Conservation (phyloP, 1,140 invertebrate genomes). For the Nebria ingens region DNA sequence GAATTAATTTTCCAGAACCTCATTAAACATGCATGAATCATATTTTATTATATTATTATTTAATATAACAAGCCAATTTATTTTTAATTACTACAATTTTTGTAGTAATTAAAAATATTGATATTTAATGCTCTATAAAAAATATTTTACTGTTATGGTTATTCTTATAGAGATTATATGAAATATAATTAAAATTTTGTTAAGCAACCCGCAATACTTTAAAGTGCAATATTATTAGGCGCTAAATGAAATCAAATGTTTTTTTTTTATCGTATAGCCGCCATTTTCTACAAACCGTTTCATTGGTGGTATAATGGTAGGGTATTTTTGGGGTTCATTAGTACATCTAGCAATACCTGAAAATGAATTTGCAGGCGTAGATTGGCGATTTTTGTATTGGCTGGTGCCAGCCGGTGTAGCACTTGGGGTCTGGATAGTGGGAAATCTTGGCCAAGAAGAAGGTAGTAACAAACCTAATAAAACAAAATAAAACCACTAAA, state of each 20-base stretch:
- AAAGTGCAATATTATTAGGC: not conserved
- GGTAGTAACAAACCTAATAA: conserved; percentile 34
- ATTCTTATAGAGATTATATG: not conserved
- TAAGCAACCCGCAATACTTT: no score
- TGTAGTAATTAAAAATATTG: no score
- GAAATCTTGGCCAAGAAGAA: conserved; percentile 75
- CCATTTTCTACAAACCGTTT: conserved; percentile 68
- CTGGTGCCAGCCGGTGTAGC: conserved; percentile 62
- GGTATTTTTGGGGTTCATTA: conserved; percentile 70
- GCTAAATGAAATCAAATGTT: not conserved
- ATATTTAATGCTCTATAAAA: not conserved
- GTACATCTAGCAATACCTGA: conserved; percentile 65
- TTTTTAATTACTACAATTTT: no score
- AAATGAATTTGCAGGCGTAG: conserved; percentile 56
- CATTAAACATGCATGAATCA: no score
- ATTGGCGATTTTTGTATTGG: conserved; percentile 56
- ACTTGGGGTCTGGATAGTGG: conserved; percentile 76
- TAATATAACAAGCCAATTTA: no score
- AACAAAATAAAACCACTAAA: not conserved
- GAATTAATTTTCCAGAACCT: no score
- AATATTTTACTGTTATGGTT: not conserved
- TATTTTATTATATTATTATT: no score
- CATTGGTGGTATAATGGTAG: conserved; percentile 62
- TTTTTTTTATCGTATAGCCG: conserved; percentile 53
- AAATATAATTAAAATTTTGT: not conserved